phyloP scores from a whole-genome alignment of 2,888 invertebrate species.

The Phymatocera aterrima region DNA sequence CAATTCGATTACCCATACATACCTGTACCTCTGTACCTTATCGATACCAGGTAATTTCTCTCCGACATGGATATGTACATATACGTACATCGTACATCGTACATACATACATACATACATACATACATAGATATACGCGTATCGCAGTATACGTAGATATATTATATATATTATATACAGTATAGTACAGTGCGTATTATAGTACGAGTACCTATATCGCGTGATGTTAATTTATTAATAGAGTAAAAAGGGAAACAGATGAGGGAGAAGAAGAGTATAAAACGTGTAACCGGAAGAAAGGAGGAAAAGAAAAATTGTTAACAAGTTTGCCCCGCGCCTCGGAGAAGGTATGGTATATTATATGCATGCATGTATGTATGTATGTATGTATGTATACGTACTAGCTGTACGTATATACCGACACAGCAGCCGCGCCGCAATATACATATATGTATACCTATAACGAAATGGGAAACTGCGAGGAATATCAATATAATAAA shows the following conservation, averaged over 20 bases:
- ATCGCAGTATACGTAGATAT: too few relatives aligned
- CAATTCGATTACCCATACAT: conserved; percentile 39
- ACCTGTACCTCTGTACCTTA: too few relatives aligned
- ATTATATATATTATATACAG: too few relatives aligned
- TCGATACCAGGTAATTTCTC: conserved; percentile 16
- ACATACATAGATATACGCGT: too few relatives aligned
- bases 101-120: background rate
- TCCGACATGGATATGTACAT: background rate
- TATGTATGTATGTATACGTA: too few relatives aligned
- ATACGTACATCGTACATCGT: background rate
- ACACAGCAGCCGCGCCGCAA: too few relatives aligned
- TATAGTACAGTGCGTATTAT: too few relatives aligned
- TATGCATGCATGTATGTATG: conserved; percentile 51
- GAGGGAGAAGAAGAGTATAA: background rate
- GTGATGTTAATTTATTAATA: conserved; percentile 45
- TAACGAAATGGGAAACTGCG: conserved; percentile 55
- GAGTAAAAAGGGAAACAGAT: background rate
- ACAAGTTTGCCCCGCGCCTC: conserved; percentile 44
- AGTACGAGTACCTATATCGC: background rate
- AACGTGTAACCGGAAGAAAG: conserved; percentile 45
- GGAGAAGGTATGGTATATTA: conserved; percentile 20
- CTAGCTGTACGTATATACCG: too few relatives aligned
- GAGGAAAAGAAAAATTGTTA: conserved; percentile 45
- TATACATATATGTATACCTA: too few relatives aligned
- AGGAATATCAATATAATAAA: conserved; percentile 57